These are phyloP conservation scores for Megamerina dolium DNA, from an alignment of 2,888 invertebrate genomes.

Conservation along the genomic window DNA sequence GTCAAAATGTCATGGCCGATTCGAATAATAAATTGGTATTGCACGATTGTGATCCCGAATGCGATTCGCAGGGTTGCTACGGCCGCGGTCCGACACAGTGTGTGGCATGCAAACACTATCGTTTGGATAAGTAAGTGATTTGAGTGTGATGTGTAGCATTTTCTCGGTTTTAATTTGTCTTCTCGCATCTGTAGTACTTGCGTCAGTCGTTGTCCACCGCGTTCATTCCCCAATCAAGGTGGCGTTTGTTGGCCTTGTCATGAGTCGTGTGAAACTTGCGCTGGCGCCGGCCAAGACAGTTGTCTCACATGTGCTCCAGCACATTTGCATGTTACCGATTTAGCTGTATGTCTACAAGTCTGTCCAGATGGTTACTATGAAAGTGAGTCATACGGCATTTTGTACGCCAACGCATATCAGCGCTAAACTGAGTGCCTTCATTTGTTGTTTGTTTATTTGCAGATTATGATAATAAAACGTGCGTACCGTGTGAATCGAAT, in stretches of 20 bases:
- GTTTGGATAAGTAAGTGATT: slow-evolving; percentile 66
- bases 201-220: slow-evolving; percentile 76
- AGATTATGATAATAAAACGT: slow-evolving; percentile 68
- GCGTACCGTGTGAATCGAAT: slow-evolving; percentile 79
- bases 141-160: background rate
- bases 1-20: slow-evolving; percentile 58
- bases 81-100: slow-evolving; percentile 80
- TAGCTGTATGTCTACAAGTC: slow-evolving; percentile 79
- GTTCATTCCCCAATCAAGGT: slow-evolving; percentile 75
- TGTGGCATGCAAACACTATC: slow-evolving; percentile 73
- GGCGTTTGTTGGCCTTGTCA: slow-evolving; percentile 82
- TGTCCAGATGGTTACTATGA: slow-evolving; percentile 88
- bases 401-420: too few species aligned
- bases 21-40: slow-evolving; percentile 59
- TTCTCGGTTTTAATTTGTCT: background rate
- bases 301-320: slow-evolving; percentile 80
- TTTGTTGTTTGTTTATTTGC: slow-evolving; percentile 15
- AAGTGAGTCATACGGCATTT: slow-evolving; percentile 59
- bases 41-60: slow-evolving; percentile 77
- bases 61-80: slow-evolving; percentile 79
- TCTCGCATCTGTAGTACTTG: slow-evolving; percentile 63
- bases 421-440: background rate
- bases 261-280: slow-evolving; percentile 83
- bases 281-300: slow-evolving; percentile 79
- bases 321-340: slow-evolving; percentile 74